These are phyloP conservation scores for Phalangium opilio DNA, from an alignment of 2,888 invertebrate genomes.

Conservation along the genomic window DNA sequence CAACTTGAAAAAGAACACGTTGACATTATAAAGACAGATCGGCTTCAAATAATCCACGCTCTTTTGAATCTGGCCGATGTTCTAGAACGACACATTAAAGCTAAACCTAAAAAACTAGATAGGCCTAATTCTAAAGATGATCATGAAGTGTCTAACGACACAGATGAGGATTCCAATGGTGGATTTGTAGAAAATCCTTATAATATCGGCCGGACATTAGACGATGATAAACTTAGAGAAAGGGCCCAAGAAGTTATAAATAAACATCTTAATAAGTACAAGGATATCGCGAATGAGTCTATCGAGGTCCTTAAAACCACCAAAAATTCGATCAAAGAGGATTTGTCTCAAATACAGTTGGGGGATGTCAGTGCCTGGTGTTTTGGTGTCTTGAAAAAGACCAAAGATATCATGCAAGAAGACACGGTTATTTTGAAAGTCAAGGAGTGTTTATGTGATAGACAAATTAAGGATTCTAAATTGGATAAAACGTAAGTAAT, in stretches of 20 bases:
- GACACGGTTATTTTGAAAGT: conserved; percentile 25
- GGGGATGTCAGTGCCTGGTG: neutral
- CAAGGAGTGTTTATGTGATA: conserved; percentile 17
- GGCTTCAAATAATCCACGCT: conserved; percentile 49
- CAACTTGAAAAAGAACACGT: conserved; percentile 36
- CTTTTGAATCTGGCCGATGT: conserved; percentile 46
- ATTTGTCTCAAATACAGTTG: neutral
- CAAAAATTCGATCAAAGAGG: neutral
- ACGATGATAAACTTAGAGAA: conserved; percentile 36
- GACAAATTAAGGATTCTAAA: neutral
- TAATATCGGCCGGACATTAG: conserved; percentile 36
- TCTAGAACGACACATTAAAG: conserved; percentile 16
- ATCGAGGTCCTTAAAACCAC: conserved; percentile 1
- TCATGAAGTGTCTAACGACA: neutral
- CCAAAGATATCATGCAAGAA: conserved; percentile 19
- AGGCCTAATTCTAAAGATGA: neutral
- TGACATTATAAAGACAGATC: conserved; percentile 42
- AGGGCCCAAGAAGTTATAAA: conserved; percentile 40
- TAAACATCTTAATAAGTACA: conserved; percentile 39
- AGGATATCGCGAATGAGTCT: conserved; percentile 14
- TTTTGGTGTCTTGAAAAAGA: neutral
- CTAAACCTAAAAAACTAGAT: neutral
- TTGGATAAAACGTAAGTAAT: too few species aligned
- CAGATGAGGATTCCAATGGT: neutral
- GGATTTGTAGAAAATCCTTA: conserved; percentile 2